Percentiles rank a stretch among this genome's conserved stretches.
Evolutionary conservation across 2,797 vertebrate genomes (phyloP).

Genomic region (Brachyrhaphis roseni): DNA sequence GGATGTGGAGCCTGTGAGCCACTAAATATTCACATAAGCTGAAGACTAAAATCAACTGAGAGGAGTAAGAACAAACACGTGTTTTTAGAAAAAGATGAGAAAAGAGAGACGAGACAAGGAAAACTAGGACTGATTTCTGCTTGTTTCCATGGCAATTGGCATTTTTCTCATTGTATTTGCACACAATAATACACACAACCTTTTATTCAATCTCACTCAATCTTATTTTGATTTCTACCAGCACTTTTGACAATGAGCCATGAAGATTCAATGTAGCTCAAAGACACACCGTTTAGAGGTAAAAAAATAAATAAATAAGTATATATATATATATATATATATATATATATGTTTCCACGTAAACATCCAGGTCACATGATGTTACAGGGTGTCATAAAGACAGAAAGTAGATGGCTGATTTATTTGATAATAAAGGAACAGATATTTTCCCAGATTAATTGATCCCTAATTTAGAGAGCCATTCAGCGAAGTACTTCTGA

Average conservation of each 20-base stretch:
- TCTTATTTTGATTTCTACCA: background rate
- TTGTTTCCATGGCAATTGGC: conserved; percentile 33
- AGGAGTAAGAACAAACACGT: background rate
- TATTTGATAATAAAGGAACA: background rate
- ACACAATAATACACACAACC: background rate
- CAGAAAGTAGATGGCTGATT: background rate
- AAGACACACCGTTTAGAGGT: background rate
- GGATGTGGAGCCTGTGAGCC: conserved; percentile 9
- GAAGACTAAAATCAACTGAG: conserved; percentile 15
- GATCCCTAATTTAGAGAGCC: background rate
- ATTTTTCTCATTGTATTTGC: conserved; percentile 11
- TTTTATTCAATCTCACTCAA: background rate
- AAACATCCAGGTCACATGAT: background rate
- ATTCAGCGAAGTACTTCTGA: no score
- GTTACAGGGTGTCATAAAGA: background rate
- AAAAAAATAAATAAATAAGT: no score
- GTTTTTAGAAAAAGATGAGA: conserved; percentile 8
- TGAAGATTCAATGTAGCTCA: background rate
- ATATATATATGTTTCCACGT: background rate
- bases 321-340: no score
- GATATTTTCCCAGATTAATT: background rate
- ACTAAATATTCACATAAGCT: conserved; percentile 1
- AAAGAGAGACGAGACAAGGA: background rate
- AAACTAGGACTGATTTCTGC: background rate
- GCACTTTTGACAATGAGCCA: background rate